Conservation (phyloP, 2,113 vertebrate species). For the Callochromis pleurospilus region DNA sequence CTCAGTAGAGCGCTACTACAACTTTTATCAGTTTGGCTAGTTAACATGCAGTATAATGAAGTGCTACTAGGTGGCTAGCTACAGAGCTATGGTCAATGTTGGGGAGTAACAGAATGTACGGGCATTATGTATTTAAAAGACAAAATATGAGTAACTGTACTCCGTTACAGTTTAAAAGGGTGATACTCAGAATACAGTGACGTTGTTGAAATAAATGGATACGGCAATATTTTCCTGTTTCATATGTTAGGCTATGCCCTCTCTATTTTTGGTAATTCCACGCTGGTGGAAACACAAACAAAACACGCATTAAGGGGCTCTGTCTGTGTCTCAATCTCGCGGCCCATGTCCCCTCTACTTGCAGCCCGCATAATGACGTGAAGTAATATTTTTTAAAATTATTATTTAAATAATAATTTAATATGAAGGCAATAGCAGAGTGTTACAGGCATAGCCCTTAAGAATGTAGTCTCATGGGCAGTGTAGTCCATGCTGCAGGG, state of each 20-base stretch:
- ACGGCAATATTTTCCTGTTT: accelerated
- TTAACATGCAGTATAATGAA: background rate
- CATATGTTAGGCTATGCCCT: accelerated
- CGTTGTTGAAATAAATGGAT: background rate
- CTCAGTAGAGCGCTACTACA: background rate
- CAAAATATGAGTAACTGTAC: background rate
- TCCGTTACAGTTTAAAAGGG: background rate
- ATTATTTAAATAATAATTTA: background rate
- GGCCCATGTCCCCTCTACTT: background rate
- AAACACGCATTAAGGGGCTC: accelerated
- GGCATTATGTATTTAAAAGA: background rate
- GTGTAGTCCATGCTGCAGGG: too few relatives aligned
- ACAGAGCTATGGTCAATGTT: background rate
- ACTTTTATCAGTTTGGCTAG: background rate
- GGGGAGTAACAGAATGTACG: background rate
- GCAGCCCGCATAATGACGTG: accelerated
- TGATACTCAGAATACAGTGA: background rate
- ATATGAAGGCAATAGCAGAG: background rate
- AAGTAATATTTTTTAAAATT: accelerated
- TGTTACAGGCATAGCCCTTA: too few relatives aligned
- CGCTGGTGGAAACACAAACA: background rate
- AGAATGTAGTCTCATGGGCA: too few relatives aligned
- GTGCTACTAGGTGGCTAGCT: background rate
- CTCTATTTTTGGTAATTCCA: background rate
- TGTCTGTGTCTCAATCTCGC: too few relatives aligned